Percentiles rank a stretch among this genome's conserved stretches.
phyloP scores from a whole-genome alignment of 2,888 invertebrate genomes.

The Arctia plantaginis region DNA sequence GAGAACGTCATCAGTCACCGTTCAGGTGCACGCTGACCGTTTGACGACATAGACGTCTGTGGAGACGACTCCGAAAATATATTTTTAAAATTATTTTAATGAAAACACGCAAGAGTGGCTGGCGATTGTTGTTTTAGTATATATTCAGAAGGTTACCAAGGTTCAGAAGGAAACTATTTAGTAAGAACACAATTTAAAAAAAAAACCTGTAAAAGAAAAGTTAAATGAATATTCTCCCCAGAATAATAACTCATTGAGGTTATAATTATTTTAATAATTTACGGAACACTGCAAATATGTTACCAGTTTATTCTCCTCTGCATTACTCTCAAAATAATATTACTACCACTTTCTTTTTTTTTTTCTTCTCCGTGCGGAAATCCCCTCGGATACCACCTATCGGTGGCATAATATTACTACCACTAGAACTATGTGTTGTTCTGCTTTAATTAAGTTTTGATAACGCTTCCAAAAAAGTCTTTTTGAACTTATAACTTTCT shows the following conservation, averaged over 20 bases:
- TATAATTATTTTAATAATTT: background rate
- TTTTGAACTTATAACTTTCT: no score
- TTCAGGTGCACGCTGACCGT: slow-evolving; percentile 61
- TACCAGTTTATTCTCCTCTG: background rate
- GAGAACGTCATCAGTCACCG: slow-evolving; percentile 44
- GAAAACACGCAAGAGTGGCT: background rate
- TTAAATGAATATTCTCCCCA: background rate
- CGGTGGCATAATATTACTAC: no score
- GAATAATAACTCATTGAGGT: background rate
- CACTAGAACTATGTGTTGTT: background rate
- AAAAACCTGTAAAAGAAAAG: background rate
- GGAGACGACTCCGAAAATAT: slow-evolving; percentile 30
- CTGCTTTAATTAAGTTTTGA: background rate
- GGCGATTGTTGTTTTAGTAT: background rate
- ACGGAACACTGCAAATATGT: background rate
- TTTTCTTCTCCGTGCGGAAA: no score
- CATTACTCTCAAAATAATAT: no score
- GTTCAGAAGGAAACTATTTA: background rate
- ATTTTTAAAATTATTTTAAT: background rate
- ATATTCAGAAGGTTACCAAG: background rate
- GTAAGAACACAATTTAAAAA: background rate
- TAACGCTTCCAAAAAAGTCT: no score
- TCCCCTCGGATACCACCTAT: no score
- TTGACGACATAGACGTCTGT: slow-evolving; percentile 38
- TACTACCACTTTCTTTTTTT: no score